Evolutionary conservation across 2,113 vertebrate genomes (phyloP).

Genomic region (Misgurnus anguillicaudatus): DNA sequence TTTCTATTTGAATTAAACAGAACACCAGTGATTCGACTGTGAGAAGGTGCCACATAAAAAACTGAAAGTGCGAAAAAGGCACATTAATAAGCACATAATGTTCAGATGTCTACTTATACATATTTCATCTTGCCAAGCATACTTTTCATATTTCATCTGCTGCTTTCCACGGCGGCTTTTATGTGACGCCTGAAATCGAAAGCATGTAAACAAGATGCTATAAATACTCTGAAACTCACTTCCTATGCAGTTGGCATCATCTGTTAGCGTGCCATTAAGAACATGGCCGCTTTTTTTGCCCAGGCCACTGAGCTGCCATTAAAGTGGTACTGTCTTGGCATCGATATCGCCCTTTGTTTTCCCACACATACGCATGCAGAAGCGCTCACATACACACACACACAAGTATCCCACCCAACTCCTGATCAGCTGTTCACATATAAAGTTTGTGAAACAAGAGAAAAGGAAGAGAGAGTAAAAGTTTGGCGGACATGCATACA

Average conservation of each 20-base stretch:
- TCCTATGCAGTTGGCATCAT: constrained; percentile 52
- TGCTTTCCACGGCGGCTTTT: constrained; percentile 43
- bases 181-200: constrained; percentile 48
- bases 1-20: background rate
- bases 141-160: constrained; percentile 56
- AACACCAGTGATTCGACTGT: background rate
- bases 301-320: constrained; percentile 35
- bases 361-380: constrained; percentile 32
- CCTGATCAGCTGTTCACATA: constrained; percentile 58
- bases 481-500: background rate
- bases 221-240: constrained; percentile 56
- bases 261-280: constrained; percentile 44
- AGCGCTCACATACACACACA: constrained; percentile 21
- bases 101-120: constrained; percentile 43
- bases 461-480: constrained; percentile 30
- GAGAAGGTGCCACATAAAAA: background rate
- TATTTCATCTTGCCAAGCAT: constrained; percentile 51
- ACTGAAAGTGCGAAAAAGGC: constrained; percentile 22
- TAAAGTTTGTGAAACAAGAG: constrained; percentile 45
- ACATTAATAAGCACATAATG: constrained; percentile 41
- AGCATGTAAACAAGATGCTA: constrained; percentile 60
- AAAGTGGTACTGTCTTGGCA: constrained; percentile 40
- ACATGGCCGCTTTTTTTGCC: constrained; percentile 47
- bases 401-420: constrained; percentile 37
- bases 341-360: constrained; percentile 44